Evolutionary conservation across 2,888 invertebrate genomes (phyloP).

Genomic region (Meta bourneti): DNA sequence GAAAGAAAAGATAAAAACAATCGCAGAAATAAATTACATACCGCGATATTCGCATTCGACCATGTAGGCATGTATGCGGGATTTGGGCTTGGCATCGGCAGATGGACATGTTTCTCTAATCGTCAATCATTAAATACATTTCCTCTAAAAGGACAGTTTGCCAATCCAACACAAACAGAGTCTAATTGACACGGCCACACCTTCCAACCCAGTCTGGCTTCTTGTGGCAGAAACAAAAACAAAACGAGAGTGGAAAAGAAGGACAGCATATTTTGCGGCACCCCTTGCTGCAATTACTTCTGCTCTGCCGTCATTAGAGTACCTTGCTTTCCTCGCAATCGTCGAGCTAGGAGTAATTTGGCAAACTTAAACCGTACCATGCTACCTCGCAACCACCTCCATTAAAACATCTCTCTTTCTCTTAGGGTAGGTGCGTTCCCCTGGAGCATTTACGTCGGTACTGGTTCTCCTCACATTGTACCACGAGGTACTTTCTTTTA

Average conservation of each 20-base stretch:
- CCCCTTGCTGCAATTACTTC: conserved; percentile 66
- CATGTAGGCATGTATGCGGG: conserved; percentile 38
- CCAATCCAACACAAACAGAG: conserved; percentile 72
- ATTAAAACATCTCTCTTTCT: background rate
- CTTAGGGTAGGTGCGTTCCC: conserved; percentile 22
- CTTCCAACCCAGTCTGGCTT: conserved; percentile 22
- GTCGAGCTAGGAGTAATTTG: conserved; percentile 31
- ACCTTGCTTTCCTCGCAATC: conserved; percentile 42
- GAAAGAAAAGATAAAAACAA: conserved; percentile 40
- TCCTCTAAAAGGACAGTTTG: conserved; percentile 65
- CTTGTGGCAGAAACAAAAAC: background rate
- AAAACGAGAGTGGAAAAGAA: background rate
- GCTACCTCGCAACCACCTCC: background rate
- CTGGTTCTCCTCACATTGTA: background rate
- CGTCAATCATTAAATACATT: conserved; percentile 74
- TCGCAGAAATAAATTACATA: conserved; percentile 67
- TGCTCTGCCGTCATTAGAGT: conserved; percentile 55
- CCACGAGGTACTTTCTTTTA: conserved; percentile 8
- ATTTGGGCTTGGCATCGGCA: conserved; percentile 53
- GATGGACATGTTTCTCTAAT: conserved; percentile 71
- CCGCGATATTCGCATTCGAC: conserved; percentile 23
- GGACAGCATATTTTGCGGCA: conserved; percentile 69
- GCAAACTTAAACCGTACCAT: background rate
- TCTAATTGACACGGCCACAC: conserved; percentile 76
- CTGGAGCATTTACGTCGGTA: background rate